Percentiles rank a stretch among this genome's conserved stretches.
Conservation (phyloP, 2,797 vertebrate species). For the Aulostomus chinensis region DNA sequence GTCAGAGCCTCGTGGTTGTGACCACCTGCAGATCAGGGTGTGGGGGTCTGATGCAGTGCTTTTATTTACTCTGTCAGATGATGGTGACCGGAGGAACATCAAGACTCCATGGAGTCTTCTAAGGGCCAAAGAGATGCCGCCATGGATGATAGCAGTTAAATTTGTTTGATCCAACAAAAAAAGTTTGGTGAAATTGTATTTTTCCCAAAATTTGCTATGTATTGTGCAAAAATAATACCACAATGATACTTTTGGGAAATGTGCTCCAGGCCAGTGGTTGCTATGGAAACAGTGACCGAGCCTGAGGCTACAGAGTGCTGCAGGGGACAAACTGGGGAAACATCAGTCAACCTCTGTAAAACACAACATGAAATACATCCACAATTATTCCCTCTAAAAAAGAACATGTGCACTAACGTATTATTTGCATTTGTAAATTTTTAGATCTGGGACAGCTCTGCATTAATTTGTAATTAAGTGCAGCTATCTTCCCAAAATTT, state of each 20-base stretch:
- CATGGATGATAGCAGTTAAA: neutral
- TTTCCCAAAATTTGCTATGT: neutral
- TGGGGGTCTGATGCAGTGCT: too few relatives aligned
- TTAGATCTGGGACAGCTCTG: neutral
- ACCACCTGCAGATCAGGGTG: too few relatives aligned
- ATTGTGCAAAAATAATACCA: slow-evolving; percentile 27
- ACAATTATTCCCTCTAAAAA: slow-evolving; percentile 32
- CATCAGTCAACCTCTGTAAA: slow-evolving; percentile 44
- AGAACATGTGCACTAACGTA: slow-evolving; percentile 11
- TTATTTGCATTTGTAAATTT: slow-evolving; percentile 3
- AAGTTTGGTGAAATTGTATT: neutral
- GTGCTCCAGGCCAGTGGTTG: slow-evolving; percentile 43
- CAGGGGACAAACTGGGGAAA: slow-evolving; percentile 49
- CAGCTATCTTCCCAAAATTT: too few relatives aligned
- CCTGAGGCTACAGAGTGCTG: slow-evolving; percentile 50
- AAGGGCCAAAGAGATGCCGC: too few relatives aligned
- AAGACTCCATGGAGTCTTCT: too few relatives aligned
- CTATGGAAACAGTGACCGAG: slow-evolving; percentile 64
- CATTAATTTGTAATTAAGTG: too few relatives aligned
- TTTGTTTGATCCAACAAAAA: neutral
- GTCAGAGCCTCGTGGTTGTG: too few relatives aligned
- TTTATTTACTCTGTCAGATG: too few relatives aligned
- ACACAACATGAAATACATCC: slow-evolving; percentile 21
- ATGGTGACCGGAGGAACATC: too few relatives aligned
- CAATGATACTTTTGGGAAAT: slow-evolving; percentile 35